Evolutionary conservation across 2,888 invertebrate genomes (phyloP).

Genomic region (Odontomyia ornata): DNA sequence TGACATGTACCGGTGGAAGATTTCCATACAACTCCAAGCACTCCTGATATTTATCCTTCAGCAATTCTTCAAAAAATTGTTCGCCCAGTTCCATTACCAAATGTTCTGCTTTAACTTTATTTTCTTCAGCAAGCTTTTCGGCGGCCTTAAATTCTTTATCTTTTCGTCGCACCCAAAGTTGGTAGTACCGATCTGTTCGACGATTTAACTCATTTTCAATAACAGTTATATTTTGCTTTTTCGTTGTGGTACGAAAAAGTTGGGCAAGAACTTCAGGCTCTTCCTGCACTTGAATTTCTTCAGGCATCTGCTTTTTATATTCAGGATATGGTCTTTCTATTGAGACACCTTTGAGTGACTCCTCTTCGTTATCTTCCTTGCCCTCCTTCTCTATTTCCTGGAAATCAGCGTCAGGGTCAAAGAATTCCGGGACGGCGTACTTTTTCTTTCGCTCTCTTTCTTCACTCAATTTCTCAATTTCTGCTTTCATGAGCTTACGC

Average conservation of each 20-base stretch:
- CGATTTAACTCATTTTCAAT: slow-evolving; percentile 2
- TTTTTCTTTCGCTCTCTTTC: slow-evolving; percentile 55
- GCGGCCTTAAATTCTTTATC: background rate
- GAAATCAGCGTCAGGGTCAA: slow-evolving; percentile 51
- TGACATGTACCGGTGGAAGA: slow-evolving; percentile 25
- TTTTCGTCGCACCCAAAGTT: background rate
- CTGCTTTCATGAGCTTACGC: slow-evolving; percentile 54
- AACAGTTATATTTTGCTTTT: slow-evolving; percentile 47
- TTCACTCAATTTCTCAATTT: slow-evolving; percentile 54
- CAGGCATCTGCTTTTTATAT: background rate
- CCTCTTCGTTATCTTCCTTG: background rate
- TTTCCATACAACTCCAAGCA: slow-evolving; percentile 34
- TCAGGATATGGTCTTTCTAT: background rate
- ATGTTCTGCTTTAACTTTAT: slow-evolving; percentile 32
- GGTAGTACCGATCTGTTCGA: slow-evolving; percentile 2
- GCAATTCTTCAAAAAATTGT: slow-evolving; percentile 36
- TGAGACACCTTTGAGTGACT: background rate
- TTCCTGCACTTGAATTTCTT: background rate
- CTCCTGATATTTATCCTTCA: slow-evolving; percentile 42
- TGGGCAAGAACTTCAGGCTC: slow-evolving; percentile 50
- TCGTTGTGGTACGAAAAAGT: slow-evolving; percentile 56
- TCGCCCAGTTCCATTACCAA: slow-evolving; percentile 21
- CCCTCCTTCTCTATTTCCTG: background rate
- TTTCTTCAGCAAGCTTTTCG: slow-evolving; percentile 20
- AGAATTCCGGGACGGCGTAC: slow-evolving; percentile 54